These are phyloP conservation scores for Rhipidura dahli DNA, from an alignment of 2,113 vertebrate species.

Conservation along the genomic window DNA sequence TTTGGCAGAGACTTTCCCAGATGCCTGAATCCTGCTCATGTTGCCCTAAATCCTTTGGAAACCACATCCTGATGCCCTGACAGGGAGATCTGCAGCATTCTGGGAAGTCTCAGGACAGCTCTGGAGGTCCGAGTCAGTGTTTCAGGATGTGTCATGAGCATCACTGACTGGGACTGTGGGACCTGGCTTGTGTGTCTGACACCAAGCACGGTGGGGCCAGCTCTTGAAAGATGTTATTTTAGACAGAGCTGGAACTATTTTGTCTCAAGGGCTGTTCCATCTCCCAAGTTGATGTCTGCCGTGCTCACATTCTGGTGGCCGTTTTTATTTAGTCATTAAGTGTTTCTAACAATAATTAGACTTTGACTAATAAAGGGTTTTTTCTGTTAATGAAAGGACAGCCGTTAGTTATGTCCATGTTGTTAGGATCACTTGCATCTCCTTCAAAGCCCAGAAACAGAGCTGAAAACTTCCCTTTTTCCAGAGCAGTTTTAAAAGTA, in stretches of 20 bases:
- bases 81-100: neutral
- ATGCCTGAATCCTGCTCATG: neutral
- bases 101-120: neutral
- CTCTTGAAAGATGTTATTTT: neutral
- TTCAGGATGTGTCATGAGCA: neutral
- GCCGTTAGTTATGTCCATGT: neutral
- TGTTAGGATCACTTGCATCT: neutral
- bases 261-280: neutral
- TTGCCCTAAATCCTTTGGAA: neutral
- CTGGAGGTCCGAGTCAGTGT: rapidly evolving
- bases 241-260: neutral
- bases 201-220: neutral
- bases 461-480: neutral
- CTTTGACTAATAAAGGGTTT: neutral
- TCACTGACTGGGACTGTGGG: rapidly evolving
- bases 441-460: neutral
- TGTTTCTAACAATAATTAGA: neutral
- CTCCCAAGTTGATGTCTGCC: neutral
- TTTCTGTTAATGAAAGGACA: neutral
- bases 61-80: neutral
- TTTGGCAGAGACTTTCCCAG: neutral
- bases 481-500: neutral
- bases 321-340: neutral
- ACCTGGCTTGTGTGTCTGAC: neutral
- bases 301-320: neutral